phyloP scores from a whole-genome alignment of 2,113 vertebrate genomes.

The cat (Felis catus) region DNA sequence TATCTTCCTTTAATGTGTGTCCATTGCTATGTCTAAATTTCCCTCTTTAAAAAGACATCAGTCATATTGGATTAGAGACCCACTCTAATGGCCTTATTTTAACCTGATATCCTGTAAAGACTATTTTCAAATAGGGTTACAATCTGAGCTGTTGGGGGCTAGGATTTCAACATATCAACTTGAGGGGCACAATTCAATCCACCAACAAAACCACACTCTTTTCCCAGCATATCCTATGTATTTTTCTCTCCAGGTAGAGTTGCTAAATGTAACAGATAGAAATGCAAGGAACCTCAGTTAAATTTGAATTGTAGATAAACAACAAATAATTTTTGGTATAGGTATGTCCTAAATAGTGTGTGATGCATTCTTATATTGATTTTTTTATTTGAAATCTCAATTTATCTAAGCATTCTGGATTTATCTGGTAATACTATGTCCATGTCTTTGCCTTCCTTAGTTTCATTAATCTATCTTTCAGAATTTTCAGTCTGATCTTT shows the following conservation, averaged over 20 bases:
- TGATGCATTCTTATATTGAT: not conserved
- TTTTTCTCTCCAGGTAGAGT: not conserved
- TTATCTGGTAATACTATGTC: not conserved
- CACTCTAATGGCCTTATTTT: not conserved
- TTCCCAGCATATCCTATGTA: not conserved
- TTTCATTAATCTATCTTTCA: not conserved
- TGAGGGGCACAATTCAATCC: not conserved
- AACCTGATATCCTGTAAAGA: not conserved
- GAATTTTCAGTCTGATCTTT: not conserved
- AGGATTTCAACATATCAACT: not conserved
- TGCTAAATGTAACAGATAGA: not conserved
- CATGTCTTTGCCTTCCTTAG: not conserved
- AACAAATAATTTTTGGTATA: not conserved
- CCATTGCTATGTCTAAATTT: not conserved
- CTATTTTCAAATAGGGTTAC: not conserved
- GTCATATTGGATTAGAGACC: not conserved
- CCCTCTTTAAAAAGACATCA: not conserved
- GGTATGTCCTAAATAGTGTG: not conserved
- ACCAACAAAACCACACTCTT: rapidly evolving
- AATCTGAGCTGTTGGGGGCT: not conserved
- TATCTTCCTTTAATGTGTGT: not conserved
- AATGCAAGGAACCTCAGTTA: not conserved
- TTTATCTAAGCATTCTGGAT: not conserved
- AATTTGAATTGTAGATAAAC: constrained; percentile 4
- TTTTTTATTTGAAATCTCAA: constrained; percentile 5